A percentile compares a stretch with the other conserved stretches of the same genome.
Evolutionary conservation across 2,888 invertebrate species (phyloP).

Genomic region (Anorthoa munda): DNA sequence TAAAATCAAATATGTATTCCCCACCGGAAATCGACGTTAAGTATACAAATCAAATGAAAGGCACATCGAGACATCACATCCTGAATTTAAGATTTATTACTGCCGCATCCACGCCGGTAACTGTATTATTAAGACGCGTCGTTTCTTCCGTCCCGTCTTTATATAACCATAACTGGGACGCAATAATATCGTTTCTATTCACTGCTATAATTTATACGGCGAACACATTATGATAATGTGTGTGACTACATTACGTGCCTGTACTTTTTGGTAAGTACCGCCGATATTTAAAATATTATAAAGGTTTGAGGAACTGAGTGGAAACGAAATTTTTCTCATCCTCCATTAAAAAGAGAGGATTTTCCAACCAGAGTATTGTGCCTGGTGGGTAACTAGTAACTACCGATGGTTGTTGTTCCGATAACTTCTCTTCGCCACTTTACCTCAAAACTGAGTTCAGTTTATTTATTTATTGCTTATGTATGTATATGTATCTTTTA

Average conservation of each 20-base stretch:
- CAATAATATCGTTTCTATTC: constrained; percentile 39
- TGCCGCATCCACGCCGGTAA: constrained; percentile 39
- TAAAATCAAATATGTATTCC: neutral
- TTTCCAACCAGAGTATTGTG: too few relatives aligned
- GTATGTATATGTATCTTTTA: too few relatives aligned
- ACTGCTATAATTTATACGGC: constrained; percentile 48
- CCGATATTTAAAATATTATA: too few relatives aligned
- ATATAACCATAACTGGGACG: constrained; percentile 22
- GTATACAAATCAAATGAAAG: constrained; percentile 15
- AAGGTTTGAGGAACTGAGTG: too few relatives aligned
- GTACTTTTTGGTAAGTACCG: too few relatives aligned
- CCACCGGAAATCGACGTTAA: constrained; percentile 19
- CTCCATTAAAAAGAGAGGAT: too few relatives aligned
- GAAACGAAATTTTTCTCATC: too few relatives aligned
- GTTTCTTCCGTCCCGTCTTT: constrained; percentile 38
- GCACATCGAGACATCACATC: constrained; percentile 32
- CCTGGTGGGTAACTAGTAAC: too few relatives aligned
- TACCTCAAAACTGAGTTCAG: too few relatives aligned
- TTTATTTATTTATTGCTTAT: too few relatives aligned
- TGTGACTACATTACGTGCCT: neutral
- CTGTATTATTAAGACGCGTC: constrained; percentile 47
- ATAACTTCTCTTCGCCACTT: too few relatives aligned
- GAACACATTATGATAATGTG: constrained; percentile 37
- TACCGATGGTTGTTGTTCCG: too few relatives aligned
- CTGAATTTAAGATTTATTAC: constrained; percentile 57